phyloP scores from a whole-genome alignment of 2,888 invertebrate genomes.

The Lycophotia porphyrea region DNA sequence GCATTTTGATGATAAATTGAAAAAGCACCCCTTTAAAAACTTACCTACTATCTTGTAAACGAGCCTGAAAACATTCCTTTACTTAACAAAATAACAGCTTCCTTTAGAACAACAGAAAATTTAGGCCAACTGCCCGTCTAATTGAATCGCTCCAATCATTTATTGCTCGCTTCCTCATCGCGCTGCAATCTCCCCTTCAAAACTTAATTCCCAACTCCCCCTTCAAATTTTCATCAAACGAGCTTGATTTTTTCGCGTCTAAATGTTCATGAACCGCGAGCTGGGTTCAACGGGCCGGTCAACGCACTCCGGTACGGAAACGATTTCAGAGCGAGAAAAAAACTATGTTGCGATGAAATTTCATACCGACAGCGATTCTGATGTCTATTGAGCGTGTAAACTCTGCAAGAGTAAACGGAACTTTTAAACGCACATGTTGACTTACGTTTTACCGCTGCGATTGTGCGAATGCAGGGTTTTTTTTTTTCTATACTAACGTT shows the following conservation, averaged over 20 bases:
- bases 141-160: conserved; percentile 44
- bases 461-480: conserved; percentile 45
- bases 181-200: conserved; percentile 51
- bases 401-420: conserved; percentile 64
- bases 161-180: conserved; percentile 57
- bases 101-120: conserved; percentile 13
- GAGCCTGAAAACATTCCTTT: background rate
- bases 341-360: conserved; percentile 76
- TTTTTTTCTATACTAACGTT: background rate
- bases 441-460: conserved; percentile 59
- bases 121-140: conserved; percentile 38
- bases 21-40: background rate
- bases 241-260: conserved; percentile 69
- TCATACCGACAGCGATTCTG: conserved; percentile 77
- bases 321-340: conserved; percentile 72
- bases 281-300: conserved; percentile 74
- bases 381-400: conserved; percentile 78
- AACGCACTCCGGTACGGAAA: conserved; percentile 73
- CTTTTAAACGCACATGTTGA: conserved; percentile 60
- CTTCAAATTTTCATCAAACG: conserved; percentile 66
- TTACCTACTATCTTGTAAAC: background rate
- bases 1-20: conserved; percentile 33
- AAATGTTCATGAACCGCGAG: conserved; percentile 79
- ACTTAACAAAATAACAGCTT: conserved; percentile 4
- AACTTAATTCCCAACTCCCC: conserved; percentile 49